Conservation (phyloP, 2,113 vertebrate genomes). For the Sphyrna mokarran region DNA sequence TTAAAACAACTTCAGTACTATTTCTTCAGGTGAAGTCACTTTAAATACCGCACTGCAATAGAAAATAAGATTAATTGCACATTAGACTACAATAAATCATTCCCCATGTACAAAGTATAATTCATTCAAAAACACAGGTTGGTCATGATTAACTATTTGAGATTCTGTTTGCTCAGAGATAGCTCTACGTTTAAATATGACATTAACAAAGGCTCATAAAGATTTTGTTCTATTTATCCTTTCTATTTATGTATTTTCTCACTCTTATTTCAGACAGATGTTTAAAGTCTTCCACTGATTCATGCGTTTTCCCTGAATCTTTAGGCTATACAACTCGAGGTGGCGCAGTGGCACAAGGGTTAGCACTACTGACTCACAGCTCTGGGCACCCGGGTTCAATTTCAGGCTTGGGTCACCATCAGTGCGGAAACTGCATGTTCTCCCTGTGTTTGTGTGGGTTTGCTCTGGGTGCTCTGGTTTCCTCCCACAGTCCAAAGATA, state of each 20-base stretch:
- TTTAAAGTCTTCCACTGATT: not conserved
- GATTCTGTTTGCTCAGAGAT: not conserved
- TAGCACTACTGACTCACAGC: too few species aligned
- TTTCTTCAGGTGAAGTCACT: slow-evolving; percentile 15
- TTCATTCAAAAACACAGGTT: not conserved
- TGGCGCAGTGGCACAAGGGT: too few species aligned
- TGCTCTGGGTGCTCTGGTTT: too few species aligned
- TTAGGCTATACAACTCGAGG: not conserved
- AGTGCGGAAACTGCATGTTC: too few species aligned
- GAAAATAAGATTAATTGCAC: slow-evolving; percentile 10
- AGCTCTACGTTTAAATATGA: not conserved
- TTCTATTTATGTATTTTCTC: not conserved
- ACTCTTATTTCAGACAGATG: not conserved
- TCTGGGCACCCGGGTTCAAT: too few species aligned
- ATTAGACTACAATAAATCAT: not conserved
- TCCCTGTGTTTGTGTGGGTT: too few species aligned
- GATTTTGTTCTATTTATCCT: not conserved
- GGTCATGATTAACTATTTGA: slow-evolving; percentile 1
- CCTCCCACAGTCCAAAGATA: too few species aligned
- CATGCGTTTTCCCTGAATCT: not conserved
- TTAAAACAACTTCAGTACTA: not conserved
- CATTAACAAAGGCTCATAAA: not conserved
- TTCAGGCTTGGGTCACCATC: too few species aligned
- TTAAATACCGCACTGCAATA: not conserved
- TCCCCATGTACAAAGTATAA: not conserved